Evolutionary conservation across 1,140 invertebrate genomes (phyloP).

Genomic region (Micrasema minimum): DNA sequence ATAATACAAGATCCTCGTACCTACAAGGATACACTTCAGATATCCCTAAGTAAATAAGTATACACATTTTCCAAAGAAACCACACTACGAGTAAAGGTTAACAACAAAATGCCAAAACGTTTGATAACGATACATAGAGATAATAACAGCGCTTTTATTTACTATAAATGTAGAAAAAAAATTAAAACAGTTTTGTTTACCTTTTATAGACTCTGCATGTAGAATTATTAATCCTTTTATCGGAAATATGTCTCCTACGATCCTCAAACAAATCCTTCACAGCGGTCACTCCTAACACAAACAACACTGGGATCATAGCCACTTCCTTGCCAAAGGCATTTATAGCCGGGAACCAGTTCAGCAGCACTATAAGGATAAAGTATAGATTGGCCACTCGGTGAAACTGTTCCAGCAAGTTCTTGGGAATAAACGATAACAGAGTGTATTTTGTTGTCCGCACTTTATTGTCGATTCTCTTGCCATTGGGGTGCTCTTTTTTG

Average conservation of each 20-base stretch:
- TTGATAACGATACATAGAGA: too few species aligned
- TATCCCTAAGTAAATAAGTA: too few species aligned
- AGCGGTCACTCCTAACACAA: conserved; percentile 96
- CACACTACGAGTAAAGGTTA: too few species aligned
- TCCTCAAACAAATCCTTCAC: conserved; percentile 98
- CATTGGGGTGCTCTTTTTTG: conserved; percentile 85
- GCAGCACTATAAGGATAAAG: conserved; percentile 95
- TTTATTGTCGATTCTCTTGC: conserved; percentile 80
- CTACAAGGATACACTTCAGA: too few species aligned
- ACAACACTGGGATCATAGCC: conserved; percentile 92
- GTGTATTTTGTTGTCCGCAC: conserved; percentile 98
- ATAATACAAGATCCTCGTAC: too few species aligned
- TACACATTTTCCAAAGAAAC: too few species aligned
- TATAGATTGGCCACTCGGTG: conserved; percentile 97
- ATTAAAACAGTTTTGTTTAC: conserved; percentile 62
- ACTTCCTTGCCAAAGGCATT: conserved; percentile 97
- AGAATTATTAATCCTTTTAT: conserved; percentile 93
- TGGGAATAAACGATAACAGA: conserved; percentile 91
- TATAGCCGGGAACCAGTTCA: conserved; percentile 94
- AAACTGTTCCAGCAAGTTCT: conserved; percentile 98
- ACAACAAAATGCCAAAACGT: too few species aligned
- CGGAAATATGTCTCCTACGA: conserved; percentile 86
- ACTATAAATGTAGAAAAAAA: too few species aligned
- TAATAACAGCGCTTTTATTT: too few species aligned
- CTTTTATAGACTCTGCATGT: conserved; percentile 90